Evolutionary conservation across 2,888 invertebrate species (phyloP).

Genomic region (Drosophila pseudotalamancana): DNA sequence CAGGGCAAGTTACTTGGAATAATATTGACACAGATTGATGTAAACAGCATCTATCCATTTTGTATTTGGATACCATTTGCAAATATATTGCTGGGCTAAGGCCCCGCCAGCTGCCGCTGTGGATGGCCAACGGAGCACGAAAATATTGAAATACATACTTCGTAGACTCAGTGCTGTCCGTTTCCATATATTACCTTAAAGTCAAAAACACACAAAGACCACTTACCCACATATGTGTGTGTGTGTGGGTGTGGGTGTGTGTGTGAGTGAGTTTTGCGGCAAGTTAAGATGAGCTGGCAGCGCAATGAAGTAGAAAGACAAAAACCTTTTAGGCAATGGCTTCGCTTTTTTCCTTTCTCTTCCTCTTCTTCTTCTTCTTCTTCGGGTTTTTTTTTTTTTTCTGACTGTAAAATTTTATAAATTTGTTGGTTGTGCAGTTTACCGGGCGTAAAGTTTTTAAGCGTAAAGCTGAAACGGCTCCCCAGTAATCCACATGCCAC

Average conservation of each 20-base stretch:
- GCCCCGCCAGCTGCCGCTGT: slow-evolving; percentile 16
- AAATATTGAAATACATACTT: slow-evolving; percentile 56
- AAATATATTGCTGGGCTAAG: slow-evolving; percentile 7
- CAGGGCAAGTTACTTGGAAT: background rate
- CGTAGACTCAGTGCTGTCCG: slow-evolving; percentile 20
- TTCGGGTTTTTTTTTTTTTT: slow-evolving; percentile 8
- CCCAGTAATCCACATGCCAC: slow-evolving; percentile 67
- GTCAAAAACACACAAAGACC: slow-evolving; percentile 45
- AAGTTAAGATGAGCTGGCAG: slow-evolving; percentile 54
- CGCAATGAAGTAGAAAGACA: slow-evolving; percentile 65
- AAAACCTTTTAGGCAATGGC: slow-evolving; percentile 62
- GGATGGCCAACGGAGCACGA: slow-evolving; percentile 39
- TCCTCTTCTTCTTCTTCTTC: background rate
- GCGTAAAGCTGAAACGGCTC: slow-evolving; percentile 62
- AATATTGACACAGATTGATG: background rate
- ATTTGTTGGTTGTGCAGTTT: slow-evolving; percentile 55
- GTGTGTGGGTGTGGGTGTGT: too few species aligned
- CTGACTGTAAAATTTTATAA: slow-evolving; percentile 49
- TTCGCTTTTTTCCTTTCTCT: slow-evolving; percentile 20
- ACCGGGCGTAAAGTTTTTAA: slow-evolving; percentile 62
- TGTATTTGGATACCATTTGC: background rate
- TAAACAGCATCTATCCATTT: background rate
- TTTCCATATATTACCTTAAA: slow-evolving; percentile 50
- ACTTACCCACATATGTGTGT: too few species aligned
- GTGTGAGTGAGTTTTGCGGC: slow-evolving; percentile 31